Percentiles rank a stretch among this genome's conserved stretches.
These are phyloP conservation scores for Cassiopea andromeda DNA, from an alignment of 30 jellyfish, hydroid and myxozoan species.

Conservation along the genomic window DNA sequence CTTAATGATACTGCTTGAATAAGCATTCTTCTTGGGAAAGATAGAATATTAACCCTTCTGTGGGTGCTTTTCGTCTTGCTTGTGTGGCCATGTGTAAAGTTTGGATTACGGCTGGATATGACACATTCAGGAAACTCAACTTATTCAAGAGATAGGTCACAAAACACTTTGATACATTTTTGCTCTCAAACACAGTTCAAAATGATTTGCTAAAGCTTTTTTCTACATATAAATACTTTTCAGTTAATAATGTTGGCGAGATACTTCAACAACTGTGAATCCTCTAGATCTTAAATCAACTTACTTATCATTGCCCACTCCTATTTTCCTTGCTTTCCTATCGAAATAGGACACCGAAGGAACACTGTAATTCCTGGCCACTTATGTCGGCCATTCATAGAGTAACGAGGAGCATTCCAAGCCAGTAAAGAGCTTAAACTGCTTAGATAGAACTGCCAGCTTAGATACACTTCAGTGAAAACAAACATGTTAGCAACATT, in stretches of 20 bases:
- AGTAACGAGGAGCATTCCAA: not conserved
- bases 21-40: not conserved
- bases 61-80: not conserved
- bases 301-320: not conserved
- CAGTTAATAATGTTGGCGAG: not conserved
- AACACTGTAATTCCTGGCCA: no score
- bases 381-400: not conserved
- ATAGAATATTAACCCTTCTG: not conserved
- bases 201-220: not conserved
- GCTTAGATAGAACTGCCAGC: not conserved
- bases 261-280: not conserved
- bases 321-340: not conserved
- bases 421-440: not conserved
- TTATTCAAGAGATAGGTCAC: no score
- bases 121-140: no score
- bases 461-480: not conserved
- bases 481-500: not conserved
- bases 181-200: not conserved
- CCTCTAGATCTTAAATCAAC: not conserved
- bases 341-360: no score
- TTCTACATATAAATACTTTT: not conserved
- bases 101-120: not conserved
- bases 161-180: not conserved
- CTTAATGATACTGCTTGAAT: not conserved
- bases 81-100: not conserved